Evolutionary conservation across 2,888 invertebrate genomes (phyloP).

Genomic region (Mesorhabditis belari): DNA sequence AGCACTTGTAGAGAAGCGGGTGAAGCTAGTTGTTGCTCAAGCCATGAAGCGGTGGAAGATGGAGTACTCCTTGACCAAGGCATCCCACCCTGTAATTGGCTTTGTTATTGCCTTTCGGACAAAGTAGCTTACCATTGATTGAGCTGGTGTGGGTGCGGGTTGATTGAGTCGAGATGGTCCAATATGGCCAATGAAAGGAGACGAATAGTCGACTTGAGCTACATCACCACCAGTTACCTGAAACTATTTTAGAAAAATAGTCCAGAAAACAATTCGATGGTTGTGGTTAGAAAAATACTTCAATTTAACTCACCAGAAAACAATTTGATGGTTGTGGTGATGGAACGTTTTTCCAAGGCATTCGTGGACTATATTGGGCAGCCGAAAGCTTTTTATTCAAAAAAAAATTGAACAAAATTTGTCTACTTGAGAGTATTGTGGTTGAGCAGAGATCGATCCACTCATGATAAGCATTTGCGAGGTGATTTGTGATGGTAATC

Average conservation of each 20-base stretch:
- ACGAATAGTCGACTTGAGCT: neutral
- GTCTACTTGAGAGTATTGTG: conserved; percentile 14
- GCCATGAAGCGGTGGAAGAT: neutral
- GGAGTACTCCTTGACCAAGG: neutral
- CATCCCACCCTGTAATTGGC: neutral
- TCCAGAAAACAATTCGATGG: neutral
- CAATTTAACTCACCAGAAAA: neutral
- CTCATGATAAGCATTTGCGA: conserved; percentile 30
- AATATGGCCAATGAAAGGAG: neutral
- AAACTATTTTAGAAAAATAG: neutral
- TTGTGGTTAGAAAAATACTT: neutral
- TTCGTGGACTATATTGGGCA: neutral
- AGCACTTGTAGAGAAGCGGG: conserved; percentile 6
- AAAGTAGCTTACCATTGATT: neutral
- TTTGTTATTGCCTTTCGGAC: too few species aligned
- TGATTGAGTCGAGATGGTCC: neutral
- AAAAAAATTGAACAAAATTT: neutral
- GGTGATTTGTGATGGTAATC: conserved; percentile 24
- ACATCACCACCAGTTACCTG: neutral
- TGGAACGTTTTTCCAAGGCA: neutral
- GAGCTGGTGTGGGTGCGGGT: neutral
- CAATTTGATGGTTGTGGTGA: neutral
- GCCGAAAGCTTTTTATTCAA: too few species aligned
- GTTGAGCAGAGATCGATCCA: conserved; percentile 11
- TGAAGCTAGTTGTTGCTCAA: neutral